Evolutionary conservation across 2,797 vertebrate species (phyloP), one percentile per base, ranked within the genome.

Genomic region (Helicolenus hilgendorfi): DNA sequence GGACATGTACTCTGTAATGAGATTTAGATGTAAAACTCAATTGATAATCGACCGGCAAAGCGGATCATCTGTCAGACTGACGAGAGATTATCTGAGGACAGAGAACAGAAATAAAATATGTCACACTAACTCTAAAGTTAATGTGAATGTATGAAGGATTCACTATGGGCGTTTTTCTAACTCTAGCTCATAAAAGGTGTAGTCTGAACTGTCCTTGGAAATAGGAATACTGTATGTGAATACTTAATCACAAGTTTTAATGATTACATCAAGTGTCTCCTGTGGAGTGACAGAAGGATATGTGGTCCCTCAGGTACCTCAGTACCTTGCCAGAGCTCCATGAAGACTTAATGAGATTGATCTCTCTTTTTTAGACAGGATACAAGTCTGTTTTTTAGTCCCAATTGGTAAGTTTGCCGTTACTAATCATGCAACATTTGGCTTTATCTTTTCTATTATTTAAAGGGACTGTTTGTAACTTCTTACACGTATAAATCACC

Each of bases 301-400:
- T 4, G 0, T 22, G 10, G 70, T 80, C 91, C 79, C 87, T 68
- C 83, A 55, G 72, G 83, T 82, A 27, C 4, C 38, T 26, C 20
- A 1, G 11, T 67, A 60, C 56, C 38, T 81, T 62, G 1, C 33
- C 26, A 55, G 24, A 75, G 29, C 38, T 73, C 62, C 68, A 41
- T 63, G 31, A 45, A 72, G 65, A 79, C 56, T 83, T 92, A 82
- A 91, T 84, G 73, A 92, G 78, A 81, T 74, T 79, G 79, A 86
- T 85, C 65, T 62, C 7, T 18, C 13, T 29, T 59, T 14, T 77
- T n/a, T 31, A n/a, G 15, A 69, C 3, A 1, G 20, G 59, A 59
- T 29, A 55, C 8, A 77, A 27, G 18, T 36, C 18, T 41, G n/a
- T 35, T 36, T 41, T 72, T 75, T 33, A 41, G 36, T 81, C 31